A percentile compares a stretch with the other conserved stretches of the same genome.
These are phyloP conservation scores for Plectrocnemia conspersa DNA, from an alignment of 1,140 invertebrate species.

Conservation along the genomic window DNA sequence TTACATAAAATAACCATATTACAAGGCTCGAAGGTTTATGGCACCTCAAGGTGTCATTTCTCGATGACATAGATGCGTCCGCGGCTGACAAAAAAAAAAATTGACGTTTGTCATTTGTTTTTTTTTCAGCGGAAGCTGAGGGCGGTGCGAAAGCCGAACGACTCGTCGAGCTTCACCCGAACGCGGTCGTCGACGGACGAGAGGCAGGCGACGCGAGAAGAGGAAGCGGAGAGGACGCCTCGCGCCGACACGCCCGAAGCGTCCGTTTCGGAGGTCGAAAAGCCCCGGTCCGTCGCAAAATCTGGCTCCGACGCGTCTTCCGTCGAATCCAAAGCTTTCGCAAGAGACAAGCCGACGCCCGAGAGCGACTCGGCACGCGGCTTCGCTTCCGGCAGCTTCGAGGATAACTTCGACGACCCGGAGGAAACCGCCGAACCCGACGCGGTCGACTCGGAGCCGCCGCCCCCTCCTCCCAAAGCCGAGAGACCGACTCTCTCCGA, in stretches of 20 bases:
- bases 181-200: constrained; percentile 51
- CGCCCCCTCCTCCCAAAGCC: constrained; percentile 25
- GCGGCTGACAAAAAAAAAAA: too few species aligned
- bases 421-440: constrained; percentile 39
- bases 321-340: constrained; percentile 10
- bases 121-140: constrained; percentile 62
- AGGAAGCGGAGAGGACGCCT: constrained; percentile 21
- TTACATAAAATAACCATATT: too few species aligned
- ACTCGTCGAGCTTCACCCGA: constrained; percentile 50
- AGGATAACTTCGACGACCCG: constrained; percentile 47
- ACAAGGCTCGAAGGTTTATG: too few species aligned
- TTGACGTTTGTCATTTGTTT: too few species aligned
- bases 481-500: constrained; percentile 51
- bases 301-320: constrained; percentile 10
- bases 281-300: constrained; percentile 9
- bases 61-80: too few species aligned
- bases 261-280: constrained; percentile 17
- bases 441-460: constrained; percentile 31
- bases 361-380: background rate
- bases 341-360: background rate
- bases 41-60: too few species aligned
- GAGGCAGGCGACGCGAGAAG: constrained; percentile 39
- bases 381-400: constrained; percentile 42
- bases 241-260: constrained; percentile 30
- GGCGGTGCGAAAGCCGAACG: constrained; percentile 63